Conservation (phyloP, 1,140 invertebrate species). For the Phenacoccus solenopsis region DNA sequence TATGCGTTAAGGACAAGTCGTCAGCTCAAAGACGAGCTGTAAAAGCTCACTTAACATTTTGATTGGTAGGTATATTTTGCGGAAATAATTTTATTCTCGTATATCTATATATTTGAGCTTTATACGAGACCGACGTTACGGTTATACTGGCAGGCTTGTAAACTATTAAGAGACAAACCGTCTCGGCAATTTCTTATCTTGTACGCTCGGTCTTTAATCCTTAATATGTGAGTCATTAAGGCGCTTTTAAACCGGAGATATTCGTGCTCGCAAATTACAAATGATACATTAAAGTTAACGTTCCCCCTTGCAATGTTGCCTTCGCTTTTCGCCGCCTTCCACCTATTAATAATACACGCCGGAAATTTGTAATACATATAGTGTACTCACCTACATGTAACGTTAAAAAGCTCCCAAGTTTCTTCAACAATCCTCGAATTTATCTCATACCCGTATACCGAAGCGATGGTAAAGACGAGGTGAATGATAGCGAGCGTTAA, state of each 20-base stretch:
- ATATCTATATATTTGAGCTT: no score
- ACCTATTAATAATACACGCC: neutral
- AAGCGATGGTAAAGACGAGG: no score
- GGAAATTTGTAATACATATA: no score
- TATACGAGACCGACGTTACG: no score
- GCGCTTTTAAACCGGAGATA: neutral
- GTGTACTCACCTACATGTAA: no score
- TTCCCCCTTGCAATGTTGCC: neutral
- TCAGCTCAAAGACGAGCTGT: neutral
- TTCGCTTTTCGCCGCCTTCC: neutral
- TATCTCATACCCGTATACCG: no score
- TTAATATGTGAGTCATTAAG: slow-evolving; percentile 3
- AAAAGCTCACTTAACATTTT: neutral
- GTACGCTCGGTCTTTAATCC: neutral
- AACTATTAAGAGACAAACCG: slow-evolving; percentile 1
- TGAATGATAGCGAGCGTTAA: no score
- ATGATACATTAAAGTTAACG: neutral
- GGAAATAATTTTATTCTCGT: neutral
- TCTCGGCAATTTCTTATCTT: slow-evolving; percentile 1
- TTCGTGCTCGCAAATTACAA: neutral
- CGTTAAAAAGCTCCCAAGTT: no score
- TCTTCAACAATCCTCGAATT: no score
- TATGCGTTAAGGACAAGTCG: neutral
- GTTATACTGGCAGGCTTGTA: neutral
- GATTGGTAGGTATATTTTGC: neutral